These are phyloP conservation scores for Eutrigla gurnardus DNA, from an alignment of 2,797 vertebrate species.

Conservation along the genomic window DNA sequence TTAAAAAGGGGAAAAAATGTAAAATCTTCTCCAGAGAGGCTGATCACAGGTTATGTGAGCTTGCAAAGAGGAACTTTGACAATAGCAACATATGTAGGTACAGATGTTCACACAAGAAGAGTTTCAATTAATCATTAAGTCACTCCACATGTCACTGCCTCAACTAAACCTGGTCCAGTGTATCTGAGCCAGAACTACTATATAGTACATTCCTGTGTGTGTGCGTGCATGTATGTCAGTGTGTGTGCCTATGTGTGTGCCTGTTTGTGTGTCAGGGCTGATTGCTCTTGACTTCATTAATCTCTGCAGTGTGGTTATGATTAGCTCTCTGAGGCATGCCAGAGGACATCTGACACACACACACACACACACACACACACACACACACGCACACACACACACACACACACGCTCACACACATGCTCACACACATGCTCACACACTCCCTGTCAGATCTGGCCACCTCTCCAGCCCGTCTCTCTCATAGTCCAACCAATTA, in stretches of 20 bases:
- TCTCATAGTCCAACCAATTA: slow-evolving; percentile 68
- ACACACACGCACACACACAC: slow-evolving; percentile 62
- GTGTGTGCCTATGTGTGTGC: slow-evolving; percentile 48
- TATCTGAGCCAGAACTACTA: slow-evolving; percentile 69
- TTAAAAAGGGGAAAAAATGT: not conserved
- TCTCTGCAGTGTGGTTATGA: slow-evolving; percentile 83
- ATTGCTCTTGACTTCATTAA: slow-evolving; percentile 85
- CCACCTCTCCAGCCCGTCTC: slow-evolving; percentile 69
- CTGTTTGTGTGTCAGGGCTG: slow-evolving; percentile 78
- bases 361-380: slow-evolving; percentile 42
- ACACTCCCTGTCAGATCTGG: slow-evolving; percentile 69
- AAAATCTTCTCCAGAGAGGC: slow-evolving; percentile 12
- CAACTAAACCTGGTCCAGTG: slow-evolving; percentile 61
- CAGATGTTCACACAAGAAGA: slow-evolving; percentile 73
- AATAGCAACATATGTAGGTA: slow-evolving; percentile 70
- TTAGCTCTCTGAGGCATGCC: slow-evolving; percentile 81
- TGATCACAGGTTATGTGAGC: slow-evolving; percentile 45
- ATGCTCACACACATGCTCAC: slow-evolving; percentile 41
- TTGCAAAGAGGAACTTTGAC: slow-evolving; percentile 54
- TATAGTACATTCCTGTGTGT: slow-evolving; percentile 26
- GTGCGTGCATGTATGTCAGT: slow-evolving; percentile 43
- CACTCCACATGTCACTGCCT: slow-evolving; percentile 66
- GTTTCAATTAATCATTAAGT: slow-evolving; percentile 73
- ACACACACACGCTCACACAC: slow-evolving; percentile 52
- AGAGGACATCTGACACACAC: slow-evolving; percentile 79